A percentile compares a stretch with the other conserved stretches of the same genome.
Conservation (phyloP, 1,140 invertebrate genomes). For the Pogonus chalceus region DNA sequence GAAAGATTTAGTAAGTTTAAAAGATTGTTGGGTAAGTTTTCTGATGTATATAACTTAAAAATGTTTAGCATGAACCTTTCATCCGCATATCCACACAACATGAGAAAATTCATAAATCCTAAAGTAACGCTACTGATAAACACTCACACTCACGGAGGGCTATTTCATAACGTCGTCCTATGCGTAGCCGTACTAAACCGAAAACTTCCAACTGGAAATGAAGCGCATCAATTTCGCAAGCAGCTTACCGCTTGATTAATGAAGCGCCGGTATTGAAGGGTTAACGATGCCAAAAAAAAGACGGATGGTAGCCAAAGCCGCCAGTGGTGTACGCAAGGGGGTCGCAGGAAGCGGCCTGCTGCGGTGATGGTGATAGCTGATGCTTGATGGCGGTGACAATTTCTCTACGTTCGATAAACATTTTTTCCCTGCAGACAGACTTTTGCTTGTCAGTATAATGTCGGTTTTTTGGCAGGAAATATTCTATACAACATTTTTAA, state of each 20-base stretch:
- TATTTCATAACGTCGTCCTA: too few relatives aligned
- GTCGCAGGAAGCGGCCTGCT: not conserved
- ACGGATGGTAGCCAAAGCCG: constrained; percentile 14
- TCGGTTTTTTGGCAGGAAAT: too few relatives aligned
- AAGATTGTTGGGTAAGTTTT: too few relatives aligned
- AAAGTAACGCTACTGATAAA: not conserved
- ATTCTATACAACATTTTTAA: too few relatives aligned
- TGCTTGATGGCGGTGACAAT: not conserved
- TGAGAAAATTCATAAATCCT: too few relatives aligned
- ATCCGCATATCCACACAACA: too few relatives aligned
- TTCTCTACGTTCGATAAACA: constrained; percentile 2
- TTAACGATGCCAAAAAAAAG: constrained; percentile 17
- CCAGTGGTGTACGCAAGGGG: not conserved
- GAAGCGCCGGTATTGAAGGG: constrained; percentile 15
- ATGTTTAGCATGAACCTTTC: too few relatives aligned
- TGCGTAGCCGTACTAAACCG: too few relatives aligned
- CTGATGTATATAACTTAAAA: too few relatives aligned
- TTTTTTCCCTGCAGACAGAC: not conserved
- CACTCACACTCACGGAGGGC: too few relatives aligned
- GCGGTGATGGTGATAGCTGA: not conserved
- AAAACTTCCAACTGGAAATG: constrained; percentile 1
- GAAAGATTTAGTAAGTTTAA: too few relatives aligned
- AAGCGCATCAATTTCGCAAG: constrained; percentile 1
- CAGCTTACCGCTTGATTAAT: constrained; percentile 15
- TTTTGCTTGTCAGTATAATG: not conserved